Percentiles rank a stretch among this genome's conserved stretches.
These are phyloP conservation scores for Chelidonichthys spinosus DNA, from an alignment of 2,797 vertebrate genomes.

Conservation along the genomic window DNA sequence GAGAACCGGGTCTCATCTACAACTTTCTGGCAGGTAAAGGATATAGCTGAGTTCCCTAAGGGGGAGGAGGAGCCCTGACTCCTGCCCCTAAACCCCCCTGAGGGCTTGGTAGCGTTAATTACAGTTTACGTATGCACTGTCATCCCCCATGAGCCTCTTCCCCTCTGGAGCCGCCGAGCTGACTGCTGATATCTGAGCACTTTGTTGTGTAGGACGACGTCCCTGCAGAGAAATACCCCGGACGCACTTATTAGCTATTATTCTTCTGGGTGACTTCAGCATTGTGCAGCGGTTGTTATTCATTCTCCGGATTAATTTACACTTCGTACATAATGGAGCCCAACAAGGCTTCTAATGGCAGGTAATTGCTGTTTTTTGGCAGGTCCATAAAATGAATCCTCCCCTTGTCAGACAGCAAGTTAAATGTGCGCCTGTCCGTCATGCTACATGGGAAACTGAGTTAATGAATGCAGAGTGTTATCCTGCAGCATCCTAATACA, in stretches of 20 bases:
- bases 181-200: constrained; percentile 67
- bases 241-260: constrained; percentile 66
- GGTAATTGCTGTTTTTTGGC: constrained; percentile 38
- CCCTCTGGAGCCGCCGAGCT: constrained; percentile 57
- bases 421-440: constrained; percentile 2
- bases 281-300: constrained; percentile 40
- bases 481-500: constrained; percentile 3
- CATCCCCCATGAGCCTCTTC: constrained; percentile 74
- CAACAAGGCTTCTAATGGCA: constrained; percentile 28
- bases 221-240: constrained; percentile 63
- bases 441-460: constrained; percentile 11
- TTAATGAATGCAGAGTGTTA: constrained; percentile 21
- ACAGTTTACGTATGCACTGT: constrained; percentile 76
- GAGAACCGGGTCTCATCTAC: constrained; percentile 67
- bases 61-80: constrained; percentile 39
- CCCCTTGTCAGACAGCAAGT: constrained; percentile 16
- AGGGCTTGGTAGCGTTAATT: constrained; percentile 79
- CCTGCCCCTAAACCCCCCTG: constrained; percentile 40
- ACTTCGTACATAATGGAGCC: constrained; percentile 47
- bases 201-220: constrained; percentile 60
- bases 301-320: constrained; percentile 51
- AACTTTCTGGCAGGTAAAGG: constrained; percentile 71
- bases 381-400: constrained; percentile 37
- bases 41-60: constrained; percentile 61
- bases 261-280: constrained; percentile 52